Base-by-base conservation (phyloP, 2,888 invertebrate genomes). In the Pherbina coryleti region DNA sequence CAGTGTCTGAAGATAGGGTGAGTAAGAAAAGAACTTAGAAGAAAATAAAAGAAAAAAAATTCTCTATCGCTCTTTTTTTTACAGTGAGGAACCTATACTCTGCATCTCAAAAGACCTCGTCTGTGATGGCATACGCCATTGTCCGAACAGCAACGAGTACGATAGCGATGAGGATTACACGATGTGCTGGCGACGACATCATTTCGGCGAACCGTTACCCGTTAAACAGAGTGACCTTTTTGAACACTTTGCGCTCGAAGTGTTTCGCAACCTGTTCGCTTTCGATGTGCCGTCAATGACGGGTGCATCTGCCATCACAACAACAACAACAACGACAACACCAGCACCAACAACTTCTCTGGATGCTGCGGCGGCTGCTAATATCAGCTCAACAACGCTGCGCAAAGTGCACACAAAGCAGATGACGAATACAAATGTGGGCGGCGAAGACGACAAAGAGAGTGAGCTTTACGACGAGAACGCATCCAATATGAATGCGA, bases 101-200 rank as follows among this genome's bases (percentile, higher is more conserved):
- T 94, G 94, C 88, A 91, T 94, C 75, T 92, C 93, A 0, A 92
- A 92, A 71, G 92, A 92, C 83, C 89, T 94, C 80, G 91, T 92
- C 22, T 94, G 94, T 86, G 94, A 94, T 82, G 93, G 93, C 11
- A 91, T 93, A 28, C 90, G 91, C 1, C 93, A 94, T 85, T 94
- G 94, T 82, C 93, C 94, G 0, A 92, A 92, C 0, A 93, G 92
- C 5, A 92, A 92, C 78, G 92, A 92, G 79, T 92, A 92, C 81
- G 92, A 92, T 51, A 89, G 88, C 83, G 90, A 90, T 79, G 90
- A 90, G 84, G 89, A 90, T 81, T 85, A 86, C 77, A 82, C 86
- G 75, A 84, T 89, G 83, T 90, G 90, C 82, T 87, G 86, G 82
- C 88, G 86, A 77, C 85, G 84, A 74, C 86, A 85, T 34, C 87